A percentile compares a stretch with the other conserved stretches of the same genome.
phyloP scores from a whole-genome alignment of 2,888 invertebrate species.

The Itoplectis maculator region DNA sequence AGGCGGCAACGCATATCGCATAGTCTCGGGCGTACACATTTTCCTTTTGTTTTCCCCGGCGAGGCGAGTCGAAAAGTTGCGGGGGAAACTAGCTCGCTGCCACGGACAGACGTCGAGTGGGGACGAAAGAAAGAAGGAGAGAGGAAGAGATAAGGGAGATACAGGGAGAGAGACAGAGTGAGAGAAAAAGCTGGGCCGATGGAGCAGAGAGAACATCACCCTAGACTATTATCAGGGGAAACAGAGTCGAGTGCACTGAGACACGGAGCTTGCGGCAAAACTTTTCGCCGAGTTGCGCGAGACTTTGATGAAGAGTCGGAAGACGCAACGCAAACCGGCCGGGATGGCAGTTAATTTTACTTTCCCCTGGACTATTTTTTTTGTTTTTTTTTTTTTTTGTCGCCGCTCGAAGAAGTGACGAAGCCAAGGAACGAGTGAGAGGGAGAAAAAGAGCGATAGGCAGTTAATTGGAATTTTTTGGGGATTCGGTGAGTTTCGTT shows the following conservation, averaged over 20 bases:
- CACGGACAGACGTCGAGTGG: conserved; percentile 21
- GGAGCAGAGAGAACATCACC: conserved; percentile 13
- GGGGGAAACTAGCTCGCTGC: conserved; percentile 35
- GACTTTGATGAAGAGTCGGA: conserved; percentile 55
- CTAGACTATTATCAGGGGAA: conserved; percentile 25
- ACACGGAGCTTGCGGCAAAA: conserved; percentile 37
- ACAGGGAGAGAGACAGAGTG: background rate
- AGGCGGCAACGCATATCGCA: conserved; percentile 17
- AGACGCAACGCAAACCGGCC: conserved; percentile 30
- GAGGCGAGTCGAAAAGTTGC: conserved; percentile 36
- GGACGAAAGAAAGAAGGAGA: background rate
- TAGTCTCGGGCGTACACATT: conserved; percentile 33
- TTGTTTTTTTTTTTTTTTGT: conserved; percentile 6
- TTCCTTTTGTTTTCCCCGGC: conserved; percentile 32
- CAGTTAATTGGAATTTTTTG: conserved; percentile 65
- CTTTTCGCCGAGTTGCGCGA: conserved; percentile 45
- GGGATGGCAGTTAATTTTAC: conserved; percentile 49
- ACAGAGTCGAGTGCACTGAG: conserved; percentile 41
- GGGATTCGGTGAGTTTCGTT: conserved; percentile 44
- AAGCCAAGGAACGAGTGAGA: conserved; percentile 24
- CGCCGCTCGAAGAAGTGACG: background rate
- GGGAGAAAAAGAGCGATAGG: conserved; percentile 24
- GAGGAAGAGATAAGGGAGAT: background rate
- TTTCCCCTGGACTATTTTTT: background rate
- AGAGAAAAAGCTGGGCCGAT: no score